These are phyloP conservation scores for Colletes collaris DNA, from an alignment of 2,888 invertebrate species.

Conservation along the genomic window DNA sequence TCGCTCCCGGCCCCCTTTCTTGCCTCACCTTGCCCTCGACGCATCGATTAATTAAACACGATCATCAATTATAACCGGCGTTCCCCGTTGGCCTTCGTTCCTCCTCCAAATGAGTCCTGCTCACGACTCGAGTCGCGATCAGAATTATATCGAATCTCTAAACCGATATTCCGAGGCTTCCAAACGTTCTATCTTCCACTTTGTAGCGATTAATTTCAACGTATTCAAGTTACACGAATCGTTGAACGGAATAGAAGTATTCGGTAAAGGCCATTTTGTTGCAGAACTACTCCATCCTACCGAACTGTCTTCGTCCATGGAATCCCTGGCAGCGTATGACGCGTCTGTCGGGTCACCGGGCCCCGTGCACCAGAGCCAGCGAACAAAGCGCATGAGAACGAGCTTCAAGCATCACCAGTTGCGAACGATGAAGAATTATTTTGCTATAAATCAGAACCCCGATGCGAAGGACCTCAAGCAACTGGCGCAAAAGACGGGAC, in stretches of 20 bases:
- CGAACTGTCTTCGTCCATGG: conserved; percentile 90
- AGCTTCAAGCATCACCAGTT: conserved; percentile 99
- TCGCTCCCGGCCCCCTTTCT: neutral
- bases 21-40: neutral
- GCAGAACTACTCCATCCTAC: conserved; percentile 90
- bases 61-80: neutral
- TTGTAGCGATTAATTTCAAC: too few species aligned
- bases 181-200: too few species aligned
- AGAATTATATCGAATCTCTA: too few species aligned
- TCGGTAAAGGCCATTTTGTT: conserved; percentile 69
- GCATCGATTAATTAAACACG: conserved; percentile 13
- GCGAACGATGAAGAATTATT: conserved; percentile 99
- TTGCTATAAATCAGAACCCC: conserved; percentile 99
- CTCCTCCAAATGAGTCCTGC: neutral
- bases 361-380: conserved; percentile 86
- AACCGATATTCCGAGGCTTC: too few species aligned
- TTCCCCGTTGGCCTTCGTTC: neutral
- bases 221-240: neutral
- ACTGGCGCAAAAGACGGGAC: conserved; percentile 98
- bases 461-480: conserved; percentile 99
- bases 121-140: too few species aligned
- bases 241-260: neutral
- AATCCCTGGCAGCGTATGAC: conserved; percentile 89
- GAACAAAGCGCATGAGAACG: conserved; percentile 98
- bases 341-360: conserved; percentile 89